phyloP scores from a whole-genome alignment of 2,113 vertebrate genomes.

The Neolamprologus brichardi region DNA sequence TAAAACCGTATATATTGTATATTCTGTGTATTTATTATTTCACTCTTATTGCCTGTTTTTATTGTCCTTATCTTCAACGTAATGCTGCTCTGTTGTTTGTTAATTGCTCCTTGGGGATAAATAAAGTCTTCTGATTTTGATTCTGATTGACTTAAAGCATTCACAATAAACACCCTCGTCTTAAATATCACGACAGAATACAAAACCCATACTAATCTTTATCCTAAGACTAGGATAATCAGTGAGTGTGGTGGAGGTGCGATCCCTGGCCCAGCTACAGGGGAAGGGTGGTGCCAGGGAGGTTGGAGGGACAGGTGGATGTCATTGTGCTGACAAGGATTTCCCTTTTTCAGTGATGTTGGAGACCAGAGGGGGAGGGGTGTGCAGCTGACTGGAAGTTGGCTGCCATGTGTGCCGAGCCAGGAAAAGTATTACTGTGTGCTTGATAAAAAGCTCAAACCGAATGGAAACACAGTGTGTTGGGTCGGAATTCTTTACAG shows the following conservation, averaged over 20 bases:
- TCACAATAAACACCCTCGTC: background rate
- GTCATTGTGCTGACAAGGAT: background rate
- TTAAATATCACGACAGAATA: background rate
- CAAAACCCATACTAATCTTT: background rate
- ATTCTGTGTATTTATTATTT: background rate
- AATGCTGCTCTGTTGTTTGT: background rate
- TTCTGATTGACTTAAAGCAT: background rate
- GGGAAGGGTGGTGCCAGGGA: background rate
- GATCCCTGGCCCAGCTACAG: background rate
- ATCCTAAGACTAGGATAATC: background rate
- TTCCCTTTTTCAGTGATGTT: background rate
- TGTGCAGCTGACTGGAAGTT: background rate
- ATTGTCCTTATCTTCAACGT: background rate
- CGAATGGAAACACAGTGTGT: background rate
- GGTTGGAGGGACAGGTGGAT: background rate
- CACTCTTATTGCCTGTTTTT: background rate
- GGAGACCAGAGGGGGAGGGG: background rate
- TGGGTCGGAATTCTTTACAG: background rate
- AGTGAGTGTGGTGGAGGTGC: background rate
- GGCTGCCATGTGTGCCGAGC: background rate
- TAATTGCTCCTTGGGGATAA: background rate
- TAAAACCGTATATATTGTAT: background rate
- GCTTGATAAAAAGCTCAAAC: background rate
- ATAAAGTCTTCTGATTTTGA: background rate
- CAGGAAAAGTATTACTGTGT: background rate